Conservation (phyloP, 1,140 invertebrate species). For the Lordiphosa stackelbergi region DNA sequence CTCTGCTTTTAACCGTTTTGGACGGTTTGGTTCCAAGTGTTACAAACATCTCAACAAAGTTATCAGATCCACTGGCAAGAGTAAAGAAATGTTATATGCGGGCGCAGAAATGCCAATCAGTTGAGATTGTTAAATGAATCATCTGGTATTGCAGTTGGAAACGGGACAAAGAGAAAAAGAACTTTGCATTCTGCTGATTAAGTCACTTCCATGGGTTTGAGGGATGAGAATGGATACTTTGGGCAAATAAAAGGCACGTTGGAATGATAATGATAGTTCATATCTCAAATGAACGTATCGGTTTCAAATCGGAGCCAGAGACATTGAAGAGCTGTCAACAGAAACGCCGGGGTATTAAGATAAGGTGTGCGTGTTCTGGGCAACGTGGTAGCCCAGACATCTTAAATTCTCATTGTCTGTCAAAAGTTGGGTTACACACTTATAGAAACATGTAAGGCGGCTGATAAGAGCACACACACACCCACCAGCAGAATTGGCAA, state of each 20-base stretch:
- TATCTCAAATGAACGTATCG: constrained; percentile 19
- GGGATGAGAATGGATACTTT: constrained; percentile 3
- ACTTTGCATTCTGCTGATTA: constrained; percentile 23
- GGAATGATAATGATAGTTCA: constrained; percentile 27
- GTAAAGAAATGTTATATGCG: neutral
- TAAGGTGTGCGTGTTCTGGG: constrained; percentile 52
- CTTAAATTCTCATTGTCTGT: constrained; percentile 31
- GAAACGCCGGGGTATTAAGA: constrained; percentile 46
- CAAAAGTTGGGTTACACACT: constrained; percentile 27
- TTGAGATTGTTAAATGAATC: constrained; percentile 1
- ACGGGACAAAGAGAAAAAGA: constrained; percentile 17
- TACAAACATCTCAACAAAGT: constrained; percentile 2
- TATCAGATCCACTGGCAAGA: constrained; percentile 6
- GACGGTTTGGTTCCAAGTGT: too few species aligned
- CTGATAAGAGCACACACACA: neutral
- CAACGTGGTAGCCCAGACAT: constrained; percentile 29
- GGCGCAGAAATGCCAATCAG: neutral
- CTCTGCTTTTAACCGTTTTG: too few species aligned
- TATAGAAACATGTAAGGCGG: neutral
- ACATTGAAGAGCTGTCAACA: constrained; percentile 17
- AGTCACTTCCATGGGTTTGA: neutral
- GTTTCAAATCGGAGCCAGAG: constrained; percentile 24
- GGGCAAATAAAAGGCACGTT: constrained; percentile 9
- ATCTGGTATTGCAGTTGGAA: constrained; percentile 1
- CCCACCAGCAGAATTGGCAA: constrained; percentile 2